These are phyloP conservation scores for Strix occidentalis DNA, from an alignment of 2,797 vertebrate species.

Conservation along the genomic window DNA sequence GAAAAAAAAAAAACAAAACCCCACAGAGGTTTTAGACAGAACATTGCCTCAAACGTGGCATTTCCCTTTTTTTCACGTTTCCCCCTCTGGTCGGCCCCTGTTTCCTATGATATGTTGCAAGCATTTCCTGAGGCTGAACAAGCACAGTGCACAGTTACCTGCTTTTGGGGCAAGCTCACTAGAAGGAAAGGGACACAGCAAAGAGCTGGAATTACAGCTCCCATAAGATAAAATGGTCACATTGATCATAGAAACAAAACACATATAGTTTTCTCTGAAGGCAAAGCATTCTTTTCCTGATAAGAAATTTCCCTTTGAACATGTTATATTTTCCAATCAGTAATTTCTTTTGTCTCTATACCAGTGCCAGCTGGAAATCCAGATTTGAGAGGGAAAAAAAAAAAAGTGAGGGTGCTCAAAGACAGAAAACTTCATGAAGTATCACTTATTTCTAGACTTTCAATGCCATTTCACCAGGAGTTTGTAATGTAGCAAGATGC, in stretches of 20 bases:
- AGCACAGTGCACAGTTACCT: neutral
- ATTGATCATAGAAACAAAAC: neutral
- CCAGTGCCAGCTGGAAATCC: neutral
- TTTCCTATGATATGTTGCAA: neutral
- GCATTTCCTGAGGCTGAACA: neutral
- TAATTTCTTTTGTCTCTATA: neutral
- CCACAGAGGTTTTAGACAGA: neutral
- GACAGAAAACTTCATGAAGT: neutral
- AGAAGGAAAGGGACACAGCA: neutral
- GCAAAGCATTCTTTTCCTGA: neutral
- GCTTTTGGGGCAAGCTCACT: neutral
- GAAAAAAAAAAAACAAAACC: too few relatives aligned
- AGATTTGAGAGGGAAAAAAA: neutral
- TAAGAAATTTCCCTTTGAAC: neutral
- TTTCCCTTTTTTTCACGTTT: neutral
- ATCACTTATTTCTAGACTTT: neutral
- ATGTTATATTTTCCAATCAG: neutral
- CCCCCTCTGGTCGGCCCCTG: fast-evolving
- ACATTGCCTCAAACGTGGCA: neutral
- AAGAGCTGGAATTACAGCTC: neutral
- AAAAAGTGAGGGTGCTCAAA: neutral
- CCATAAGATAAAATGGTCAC: neutral
- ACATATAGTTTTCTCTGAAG: neutral
- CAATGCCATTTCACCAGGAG: neutral
- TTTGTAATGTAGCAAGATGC: neutral